These are phyloP conservation scores for Phalacrocorax pelagicus DNA, from an alignment of 2,113 vertebrate genomes.

Conservation along the genomic window DNA sequence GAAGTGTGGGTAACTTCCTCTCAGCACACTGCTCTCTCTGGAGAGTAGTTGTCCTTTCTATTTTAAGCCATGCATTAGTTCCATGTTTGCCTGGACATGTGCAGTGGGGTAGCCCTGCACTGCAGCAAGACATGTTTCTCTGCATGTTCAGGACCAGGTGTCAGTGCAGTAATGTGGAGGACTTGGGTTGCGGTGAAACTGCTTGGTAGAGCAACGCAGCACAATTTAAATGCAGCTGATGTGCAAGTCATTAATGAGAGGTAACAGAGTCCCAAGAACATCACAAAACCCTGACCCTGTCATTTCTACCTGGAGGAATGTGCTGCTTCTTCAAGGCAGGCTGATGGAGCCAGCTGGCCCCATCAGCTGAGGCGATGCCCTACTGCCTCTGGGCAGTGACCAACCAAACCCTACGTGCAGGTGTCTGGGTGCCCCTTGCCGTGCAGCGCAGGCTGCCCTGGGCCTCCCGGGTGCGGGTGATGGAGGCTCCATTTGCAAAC, in stretches of 20 bases:
- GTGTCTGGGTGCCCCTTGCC: neutral
- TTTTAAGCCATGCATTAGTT: neutral
- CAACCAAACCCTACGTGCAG: fast-evolving
- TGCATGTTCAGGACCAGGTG: fast-evolving
- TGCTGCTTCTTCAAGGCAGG: no score
- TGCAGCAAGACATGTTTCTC: neutral
- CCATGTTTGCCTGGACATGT: neutral
- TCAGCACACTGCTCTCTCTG: neutral
- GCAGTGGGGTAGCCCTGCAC: neutral
- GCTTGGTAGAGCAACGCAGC: neutral
- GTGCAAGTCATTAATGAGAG: neutral
- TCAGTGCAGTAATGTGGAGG: no score
- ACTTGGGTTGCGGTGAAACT: neutral
- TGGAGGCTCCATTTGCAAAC: fast-evolving
- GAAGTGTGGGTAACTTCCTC: fast-evolving
- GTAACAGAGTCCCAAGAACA: fast-evolving
- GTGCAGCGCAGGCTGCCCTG: fast-evolving
- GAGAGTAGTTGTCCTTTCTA: neutral
- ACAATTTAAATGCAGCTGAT: neutral
- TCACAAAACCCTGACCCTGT: neutral
- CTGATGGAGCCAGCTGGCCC: no score
- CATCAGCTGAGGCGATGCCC: fast-evolving
- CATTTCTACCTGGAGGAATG: fast-evolving
- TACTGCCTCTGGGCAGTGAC: neutral
- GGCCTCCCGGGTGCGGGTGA: no score